Base-by-base conservation (phyloP, 2,888 invertebrate species). In the Torymus aiolomorphi region DNA sequence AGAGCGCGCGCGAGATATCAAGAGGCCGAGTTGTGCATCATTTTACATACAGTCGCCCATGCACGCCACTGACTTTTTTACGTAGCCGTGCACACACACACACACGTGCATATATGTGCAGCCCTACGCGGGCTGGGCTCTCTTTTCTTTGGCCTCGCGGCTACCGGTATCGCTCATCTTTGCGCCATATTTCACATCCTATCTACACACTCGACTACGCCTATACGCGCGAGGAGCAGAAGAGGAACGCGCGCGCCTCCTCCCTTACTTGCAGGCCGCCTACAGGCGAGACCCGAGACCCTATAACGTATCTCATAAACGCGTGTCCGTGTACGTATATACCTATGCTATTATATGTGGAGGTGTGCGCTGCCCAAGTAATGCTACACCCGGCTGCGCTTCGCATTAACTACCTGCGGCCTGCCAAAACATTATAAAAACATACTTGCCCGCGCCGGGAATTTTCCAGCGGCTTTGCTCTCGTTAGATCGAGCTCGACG, bases 101-200 rank as follows among this genome's bases (percentile, higher is more conserved):
- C 31, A 31, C 31, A 31, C 31, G 5, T 5, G 31, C n/a, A n/a
- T n/a, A n/a, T n/a, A n/a, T n/a, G n/a, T 42, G n/a, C 52, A 51
- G 54, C 24, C 61, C 18, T 31, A 51, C 24, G 54, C 54, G 52
- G 14, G 11, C 75, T 76, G 71, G 71, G 52, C 75, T 24, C 61
- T 66, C 61, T 79, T 78, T 80, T 77, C 72, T 77, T 84, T 80
- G 62, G 79, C 62, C 83, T 83, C 83, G 81, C 82, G 80, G 84
- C 87, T 86, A 86, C 85, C 82, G 86, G 84, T 88, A 88, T 88
- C 87, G 86, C 84, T 87, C 87, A 88, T 88, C 88, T 87, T 84
- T 83, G 84, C 82, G 85, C 86, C 85, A 88, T 88, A 88, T 87
- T 88, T 88, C 87, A 87, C 84, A 84, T 83, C 84, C 87, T 88